These are phyloP conservation scores for Lutraria lutraria DNA, from an alignment of 2,888 invertebrate genomes.

Conservation along the genomic window DNA sequence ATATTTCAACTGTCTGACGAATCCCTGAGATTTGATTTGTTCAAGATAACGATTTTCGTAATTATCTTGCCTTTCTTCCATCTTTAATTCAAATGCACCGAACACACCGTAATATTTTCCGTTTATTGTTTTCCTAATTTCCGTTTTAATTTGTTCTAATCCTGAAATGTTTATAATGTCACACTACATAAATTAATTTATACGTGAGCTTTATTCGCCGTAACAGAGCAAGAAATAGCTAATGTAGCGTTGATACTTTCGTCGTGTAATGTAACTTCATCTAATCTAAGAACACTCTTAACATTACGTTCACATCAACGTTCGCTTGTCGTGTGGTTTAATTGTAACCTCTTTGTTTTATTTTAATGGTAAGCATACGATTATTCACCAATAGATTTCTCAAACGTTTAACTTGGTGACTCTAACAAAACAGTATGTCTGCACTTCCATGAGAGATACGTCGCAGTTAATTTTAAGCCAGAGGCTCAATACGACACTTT, in stretches of 20 bases:
- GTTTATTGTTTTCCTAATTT: background rate
- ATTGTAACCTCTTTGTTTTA: background rate
- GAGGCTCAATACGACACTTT: background rate
- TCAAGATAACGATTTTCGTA: slow-evolving; percentile 23
- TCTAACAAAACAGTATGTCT: background rate
- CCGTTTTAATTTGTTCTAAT: background rate
- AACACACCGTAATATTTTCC: background rate
- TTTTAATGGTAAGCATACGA: background rate
- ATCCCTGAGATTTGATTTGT: slow-evolving; percentile 10
- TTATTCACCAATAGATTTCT: background rate
- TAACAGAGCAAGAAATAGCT: background rate
- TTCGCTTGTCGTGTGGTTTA: background rate
- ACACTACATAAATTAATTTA: too few species aligned
- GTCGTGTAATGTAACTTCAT: background rate
- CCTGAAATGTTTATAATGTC: background rate
- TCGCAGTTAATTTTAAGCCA: background rate
- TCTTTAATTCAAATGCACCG: background rate
- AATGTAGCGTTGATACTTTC: background rate
- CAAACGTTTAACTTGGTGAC: background rate
- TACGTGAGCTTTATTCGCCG: background rate
- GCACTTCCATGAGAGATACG: background rate
- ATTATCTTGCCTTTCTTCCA: background rate
- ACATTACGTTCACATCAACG: background rate
- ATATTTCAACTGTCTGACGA: background rate
- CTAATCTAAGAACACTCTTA: background rate